These are phyloP conservation scores for Mesodorylaimus sp. DNA, from an alignment of 2,888 invertebrate genomes.

Conservation along the genomic window DNA sequence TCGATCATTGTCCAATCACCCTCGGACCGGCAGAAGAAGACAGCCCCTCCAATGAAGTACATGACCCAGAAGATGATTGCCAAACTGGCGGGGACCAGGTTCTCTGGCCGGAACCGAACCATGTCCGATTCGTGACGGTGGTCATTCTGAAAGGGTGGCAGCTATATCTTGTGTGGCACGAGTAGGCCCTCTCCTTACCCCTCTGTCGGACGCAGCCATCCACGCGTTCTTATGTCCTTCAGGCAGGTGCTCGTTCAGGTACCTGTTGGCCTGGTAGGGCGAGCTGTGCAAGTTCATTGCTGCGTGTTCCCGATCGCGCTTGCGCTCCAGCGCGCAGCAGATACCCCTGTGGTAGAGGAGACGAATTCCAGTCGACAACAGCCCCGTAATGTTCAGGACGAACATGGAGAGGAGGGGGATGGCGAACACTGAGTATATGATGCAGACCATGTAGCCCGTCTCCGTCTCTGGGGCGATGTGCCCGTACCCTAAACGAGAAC, in stretches of 20 bases:
- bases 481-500: slow-evolving; percentile 9
- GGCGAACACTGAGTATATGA: slow-evolving; percentile 8
- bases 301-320: not conserved
- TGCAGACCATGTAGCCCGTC: slow-evolving; percentile 8
- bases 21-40: not conserved
- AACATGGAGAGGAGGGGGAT: slow-evolving; percentile 10
- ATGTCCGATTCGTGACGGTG: not conserved
- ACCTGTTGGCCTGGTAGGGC: not conserved
- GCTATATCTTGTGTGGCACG: too few species aligned
- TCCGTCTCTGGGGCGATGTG: slow-evolving; percentile 8
- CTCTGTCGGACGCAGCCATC: not conserved
- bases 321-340: not conserved
- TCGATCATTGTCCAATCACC: slow-evolving; percentile 3
- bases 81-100: not conserved
- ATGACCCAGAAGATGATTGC: not conserved
- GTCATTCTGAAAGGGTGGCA: too few species aligned
- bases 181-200: not conserved
- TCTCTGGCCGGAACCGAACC: not conserved
- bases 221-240: not conserved
- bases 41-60: not conserved
- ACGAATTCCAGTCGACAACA: slow-evolving; percentile 1
- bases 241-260: not conserved
- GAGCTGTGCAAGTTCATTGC: not conserved
- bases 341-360: slow-evolving; percentile 1
- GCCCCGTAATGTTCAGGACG: slow-evolving; percentile 6